Evolutionary conservation across 2,113 vertebrate genomes (phyloP).

Genomic region (Psilopogon haemacephalus): DNA sequence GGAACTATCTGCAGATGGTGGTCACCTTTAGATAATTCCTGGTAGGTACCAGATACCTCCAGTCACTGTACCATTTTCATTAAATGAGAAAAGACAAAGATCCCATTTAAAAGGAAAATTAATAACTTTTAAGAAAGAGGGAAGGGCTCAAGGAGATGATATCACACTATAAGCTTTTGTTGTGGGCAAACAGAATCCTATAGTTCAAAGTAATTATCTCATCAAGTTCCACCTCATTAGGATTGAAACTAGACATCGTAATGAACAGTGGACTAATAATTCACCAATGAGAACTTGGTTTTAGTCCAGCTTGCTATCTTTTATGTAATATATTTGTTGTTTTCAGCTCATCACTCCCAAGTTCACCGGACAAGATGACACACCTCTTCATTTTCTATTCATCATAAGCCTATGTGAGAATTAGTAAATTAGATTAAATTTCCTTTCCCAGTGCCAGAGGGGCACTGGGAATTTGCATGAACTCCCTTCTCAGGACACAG

Average conservation of each 20-base stretch:
- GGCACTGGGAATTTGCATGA: constrained; percentile 61
- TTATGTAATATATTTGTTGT: constrained; percentile 46
- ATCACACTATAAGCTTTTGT: constrained; percentile 61
- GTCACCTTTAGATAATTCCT: not conserved
- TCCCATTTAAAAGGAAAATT: constrained; percentile 53
- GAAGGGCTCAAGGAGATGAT: constrained; percentile 56
- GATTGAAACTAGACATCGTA: constrained; percentile 59
- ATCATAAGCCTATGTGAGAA: constrained; percentile 32
- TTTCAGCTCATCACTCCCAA: constrained; percentile 52
- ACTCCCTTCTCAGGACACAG: constrained; percentile 40
- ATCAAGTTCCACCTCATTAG: constrained; percentile 75
- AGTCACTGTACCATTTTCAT: constrained; percentile 37
- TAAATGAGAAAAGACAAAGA: constrained; percentile 56
- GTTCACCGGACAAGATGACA: constrained; percentile 48
- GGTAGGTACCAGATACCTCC: not conserved
- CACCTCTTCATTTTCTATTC: constrained; percentile 50
- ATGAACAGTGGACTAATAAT: constrained; percentile 67
- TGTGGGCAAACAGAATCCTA: constrained; percentile 73
- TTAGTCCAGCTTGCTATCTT: constrained; percentile 58
- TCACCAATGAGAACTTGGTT: constrained; percentile 55
- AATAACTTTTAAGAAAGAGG: constrained; percentile 54
- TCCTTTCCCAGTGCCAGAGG: constrained; percentile 60
- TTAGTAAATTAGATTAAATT: constrained; percentile 59
- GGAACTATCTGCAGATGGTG: not conserved
- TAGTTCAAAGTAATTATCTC: constrained; percentile 73